Percentiles rank a stretch among this genome's conserved stretches.
These are phyloP conservation scores for Tyrannus savana DNA, from an alignment of 2,113 vertebrate species.

Conservation along the genomic window DNA sequence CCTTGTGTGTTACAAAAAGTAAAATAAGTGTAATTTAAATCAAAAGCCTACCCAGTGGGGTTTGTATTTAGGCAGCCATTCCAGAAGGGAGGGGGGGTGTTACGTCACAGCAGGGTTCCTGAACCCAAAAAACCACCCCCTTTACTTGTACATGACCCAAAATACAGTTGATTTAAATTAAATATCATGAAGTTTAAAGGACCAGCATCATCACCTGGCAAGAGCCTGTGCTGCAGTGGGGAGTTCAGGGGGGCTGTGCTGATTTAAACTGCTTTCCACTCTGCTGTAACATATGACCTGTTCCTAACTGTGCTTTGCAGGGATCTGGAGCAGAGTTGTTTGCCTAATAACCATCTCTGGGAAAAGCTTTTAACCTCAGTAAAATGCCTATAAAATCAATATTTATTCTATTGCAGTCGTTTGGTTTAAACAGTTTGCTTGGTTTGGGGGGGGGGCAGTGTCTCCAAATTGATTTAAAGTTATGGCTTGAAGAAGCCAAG, in stretches of 20 bases:
- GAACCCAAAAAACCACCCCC: neutral
- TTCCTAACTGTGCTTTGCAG: neutral
- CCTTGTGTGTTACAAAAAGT: neutral
- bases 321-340: neutral
- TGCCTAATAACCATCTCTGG: neutral
- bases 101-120: neutral
- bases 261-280: neutral
- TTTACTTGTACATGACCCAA: neutral
- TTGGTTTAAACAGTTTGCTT: neutral
- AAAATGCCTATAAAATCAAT: neutral
- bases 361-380: neutral
- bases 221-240: rapidly evolving
- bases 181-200: neutral
- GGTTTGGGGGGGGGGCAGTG: neutral
- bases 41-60: neutral
- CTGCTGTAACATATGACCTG: rapidly evolving
- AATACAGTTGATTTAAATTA: neutral
- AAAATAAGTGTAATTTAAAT: neutral
- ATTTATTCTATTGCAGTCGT: neutral
- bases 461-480: neutral
- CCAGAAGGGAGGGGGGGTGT: neutral
- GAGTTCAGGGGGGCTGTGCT: neutral
- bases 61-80: neutral
- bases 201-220: neutral
- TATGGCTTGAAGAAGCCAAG: neutral